Evolutionary conservation across 37 sponge, comb jelly and placozoan genomes (phyloP).

Genomic region (Ephydatia muelleri): DNA sequence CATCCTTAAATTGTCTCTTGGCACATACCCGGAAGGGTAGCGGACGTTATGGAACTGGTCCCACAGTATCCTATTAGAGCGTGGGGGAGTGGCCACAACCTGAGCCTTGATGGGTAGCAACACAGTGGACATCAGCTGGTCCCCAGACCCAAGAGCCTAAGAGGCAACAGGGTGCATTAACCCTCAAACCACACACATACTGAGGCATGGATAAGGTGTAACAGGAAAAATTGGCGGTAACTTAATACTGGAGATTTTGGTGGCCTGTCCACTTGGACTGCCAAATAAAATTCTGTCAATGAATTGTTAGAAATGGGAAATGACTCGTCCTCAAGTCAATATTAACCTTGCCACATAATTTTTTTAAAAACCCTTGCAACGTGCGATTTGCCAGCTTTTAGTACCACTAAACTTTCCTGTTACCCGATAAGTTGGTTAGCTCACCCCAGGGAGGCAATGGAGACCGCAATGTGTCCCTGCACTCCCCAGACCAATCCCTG

Average conservation of each 20-base stretch:
- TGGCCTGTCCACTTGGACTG: no score
- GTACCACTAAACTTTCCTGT: no score
- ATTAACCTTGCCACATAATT: no score
- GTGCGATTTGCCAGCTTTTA: no score
- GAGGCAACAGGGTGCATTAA: neutral
- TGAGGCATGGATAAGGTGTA: neutral
- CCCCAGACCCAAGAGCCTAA: slow-evolving; percentile 33
- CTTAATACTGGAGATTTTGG: no score
- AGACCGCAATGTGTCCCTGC: slow-evolving; percentile 78
- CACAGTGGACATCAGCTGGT: slow-evolving; percentile 63
- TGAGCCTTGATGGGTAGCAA: slow-evolving; percentile 81
- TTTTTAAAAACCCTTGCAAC: no score
- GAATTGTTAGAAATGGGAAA: no score
- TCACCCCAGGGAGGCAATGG: slow-evolving; percentile 52
- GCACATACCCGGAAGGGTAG: slow-evolving; percentile 97
- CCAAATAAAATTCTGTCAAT: no score
- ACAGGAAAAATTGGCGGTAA: no score
- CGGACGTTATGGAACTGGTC: slow-evolving; percentile 99
- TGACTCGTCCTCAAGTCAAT: no score
- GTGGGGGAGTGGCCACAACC: slow-evolving; percentile 90
- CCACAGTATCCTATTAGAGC: slow-evolving; percentile 89
- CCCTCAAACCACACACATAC: neutral
- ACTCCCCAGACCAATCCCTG: slow-evolving; percentile 55
- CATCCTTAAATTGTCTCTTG: slow-evolving; percentile 93
- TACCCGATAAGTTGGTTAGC: no score